Evolutionary conservation across 1,140 invertebrate genomes (phyloP).

Genomic region (Acromyrmex heyeri): DNA sequence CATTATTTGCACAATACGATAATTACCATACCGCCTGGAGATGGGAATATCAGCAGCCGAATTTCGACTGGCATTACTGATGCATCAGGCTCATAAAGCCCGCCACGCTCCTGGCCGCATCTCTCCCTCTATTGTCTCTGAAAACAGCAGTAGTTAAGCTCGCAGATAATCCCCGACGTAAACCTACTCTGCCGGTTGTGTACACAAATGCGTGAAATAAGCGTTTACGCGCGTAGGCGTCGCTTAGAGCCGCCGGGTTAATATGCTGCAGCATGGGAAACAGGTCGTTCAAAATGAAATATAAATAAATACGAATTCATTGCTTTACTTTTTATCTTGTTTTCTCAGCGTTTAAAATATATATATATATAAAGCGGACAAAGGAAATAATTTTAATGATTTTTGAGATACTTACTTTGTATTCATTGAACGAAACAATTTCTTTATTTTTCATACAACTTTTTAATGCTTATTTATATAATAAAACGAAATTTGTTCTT

Average conservation of each 20-base stretch:
- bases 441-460: not conserved
- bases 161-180: slow-evolving; percentile 51
- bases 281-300: not conserved
- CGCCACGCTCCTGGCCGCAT: slow-evolving; percentile 27
- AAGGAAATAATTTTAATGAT: not conserved
- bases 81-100: slow-evolving; percentile 59
- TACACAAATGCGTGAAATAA: slow-evolving; percentile 62
- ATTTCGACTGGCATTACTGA: slow-evolving; percentile 58
- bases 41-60: slow-evolving; percentile 58
- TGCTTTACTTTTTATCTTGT: not conserved
- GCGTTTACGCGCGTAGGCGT: slow-evolving; percentile 23
- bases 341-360: not conserved
- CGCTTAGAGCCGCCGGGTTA: not conserved
- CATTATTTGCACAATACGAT: slow-evolving; percentile 64
- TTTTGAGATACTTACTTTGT: not conserved
- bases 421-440: not conserved
- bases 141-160: slow-evolving; percentile 62
- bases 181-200: slow-evolving; percentile 36
- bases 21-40: slow-evolving; percentile 60
- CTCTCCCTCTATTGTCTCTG: slow-evolving; percentile 56
- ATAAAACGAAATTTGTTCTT: not conserved
- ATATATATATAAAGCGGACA: no score
- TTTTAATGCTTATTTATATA: not conserved
- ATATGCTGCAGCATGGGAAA: not conserved
- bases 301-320: not conserved